phyloP scores from a whole-genome alignment of 2,113 vertebrate species.

The Ondatra zibethicus region DNA sequence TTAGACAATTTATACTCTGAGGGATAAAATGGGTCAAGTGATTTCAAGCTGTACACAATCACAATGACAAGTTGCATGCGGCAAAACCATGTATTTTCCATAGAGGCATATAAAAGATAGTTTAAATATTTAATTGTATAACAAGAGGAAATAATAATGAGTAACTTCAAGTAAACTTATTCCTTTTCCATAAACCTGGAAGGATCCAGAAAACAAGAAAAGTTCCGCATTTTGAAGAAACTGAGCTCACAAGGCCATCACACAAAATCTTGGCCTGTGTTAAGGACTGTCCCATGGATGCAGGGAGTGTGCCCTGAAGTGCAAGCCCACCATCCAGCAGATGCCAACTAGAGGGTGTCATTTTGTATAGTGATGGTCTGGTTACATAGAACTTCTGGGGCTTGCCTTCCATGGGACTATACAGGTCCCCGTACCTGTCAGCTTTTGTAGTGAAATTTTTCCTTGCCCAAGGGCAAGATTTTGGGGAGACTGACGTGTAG shows the following conservation, averaged over 20 bases:
- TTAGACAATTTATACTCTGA: neutral
- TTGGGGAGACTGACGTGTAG: too few species aligned
- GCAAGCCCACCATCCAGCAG: too few species aligned
- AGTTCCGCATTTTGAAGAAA: neutral
- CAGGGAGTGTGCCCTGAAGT: too few species aligned
- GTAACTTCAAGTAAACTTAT: neutral
- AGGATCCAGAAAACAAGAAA: neutral
- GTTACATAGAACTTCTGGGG: too few species aligned
- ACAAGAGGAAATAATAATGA: neutral
- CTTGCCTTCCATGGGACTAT: too few species aligned
- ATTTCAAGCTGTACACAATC: neutral
- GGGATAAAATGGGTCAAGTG: neutral
- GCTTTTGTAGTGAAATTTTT: too few species aligned
- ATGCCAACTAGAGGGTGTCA: too few species aligned
- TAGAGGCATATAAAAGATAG: neutral
- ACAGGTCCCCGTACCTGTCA: too few species aligned
- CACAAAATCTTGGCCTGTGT: too few species aligned
- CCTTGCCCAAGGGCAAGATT: too few species aligned
- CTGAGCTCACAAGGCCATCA: neutral
- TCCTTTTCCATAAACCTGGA: neutral
- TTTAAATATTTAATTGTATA: neutral
- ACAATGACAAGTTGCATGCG: neutral
- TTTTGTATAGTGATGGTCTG: too few species aligned
- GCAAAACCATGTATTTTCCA: neutral
- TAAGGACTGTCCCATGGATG: too few species aligned